phyloP scores from a whole-genome alignment of 2,113 vertebrate genomes.

The Dolichallabes microphthalmus region DNA sequence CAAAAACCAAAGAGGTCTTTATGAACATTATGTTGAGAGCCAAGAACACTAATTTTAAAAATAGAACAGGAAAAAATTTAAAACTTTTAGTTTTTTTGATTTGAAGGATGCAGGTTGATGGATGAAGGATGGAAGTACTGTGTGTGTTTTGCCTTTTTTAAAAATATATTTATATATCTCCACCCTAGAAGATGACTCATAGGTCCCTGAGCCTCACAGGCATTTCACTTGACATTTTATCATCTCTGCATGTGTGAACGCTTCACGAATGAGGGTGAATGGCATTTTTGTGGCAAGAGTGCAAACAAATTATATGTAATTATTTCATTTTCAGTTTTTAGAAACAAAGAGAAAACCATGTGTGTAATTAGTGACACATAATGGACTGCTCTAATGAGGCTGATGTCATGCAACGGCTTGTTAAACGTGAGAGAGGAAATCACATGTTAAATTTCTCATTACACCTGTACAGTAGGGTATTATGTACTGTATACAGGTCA shows the following conservation, averaged over 20 bases:
- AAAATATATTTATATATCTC: too few relatives aligned
- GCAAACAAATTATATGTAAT: background rate
- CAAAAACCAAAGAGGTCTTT: background rate
- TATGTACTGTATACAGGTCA: background rate
- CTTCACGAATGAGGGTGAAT: background rate
- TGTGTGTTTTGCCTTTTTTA: background rate
- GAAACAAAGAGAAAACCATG: background rate
- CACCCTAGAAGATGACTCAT: background rate
- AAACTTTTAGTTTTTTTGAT: background rate
- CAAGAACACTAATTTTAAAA: background rate
- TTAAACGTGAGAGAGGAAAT: background rate
- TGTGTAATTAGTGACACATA: constrained; percentile 20
- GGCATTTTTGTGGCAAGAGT: background rate
- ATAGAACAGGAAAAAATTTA: background rate
- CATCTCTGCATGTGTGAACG: background rate
- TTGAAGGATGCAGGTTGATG: background rate
- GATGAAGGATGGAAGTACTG: background rate
- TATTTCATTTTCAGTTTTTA: constrained; percentile 23
- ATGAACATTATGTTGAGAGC: background rate
- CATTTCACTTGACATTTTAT: constrained; percentile 7
- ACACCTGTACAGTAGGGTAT: background rate
- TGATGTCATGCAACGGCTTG: background rate
- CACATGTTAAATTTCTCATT: too few relatives aligned
- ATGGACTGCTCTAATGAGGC: background rate
- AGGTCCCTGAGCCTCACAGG: background rate